These are phyloP conservation scores for Pipistrellus pipistrellus DNA, from an alignment of 2,797 vertebrate species.

Conservation along the genomic window DNA sequence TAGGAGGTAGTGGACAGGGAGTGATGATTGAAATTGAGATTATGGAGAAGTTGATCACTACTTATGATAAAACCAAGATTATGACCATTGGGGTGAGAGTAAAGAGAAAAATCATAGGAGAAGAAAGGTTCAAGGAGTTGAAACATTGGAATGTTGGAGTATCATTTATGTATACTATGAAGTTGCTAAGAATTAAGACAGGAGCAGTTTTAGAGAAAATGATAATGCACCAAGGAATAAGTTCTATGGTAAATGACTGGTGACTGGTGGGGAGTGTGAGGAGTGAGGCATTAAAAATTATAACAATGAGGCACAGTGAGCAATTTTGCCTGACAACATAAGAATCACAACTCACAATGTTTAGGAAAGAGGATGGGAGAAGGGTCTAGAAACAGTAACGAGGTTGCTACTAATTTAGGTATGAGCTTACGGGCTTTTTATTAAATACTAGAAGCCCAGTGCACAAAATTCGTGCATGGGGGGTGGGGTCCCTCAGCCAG, in stretches of 20 bases:
- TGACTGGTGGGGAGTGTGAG: background rate
- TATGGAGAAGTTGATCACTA: background rate
- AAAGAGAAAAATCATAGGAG: background rate
- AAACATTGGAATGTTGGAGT: background rate
- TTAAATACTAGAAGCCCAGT: background rate
- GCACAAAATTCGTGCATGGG: no score
- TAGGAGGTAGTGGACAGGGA: background rate
- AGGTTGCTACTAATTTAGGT: background rate
- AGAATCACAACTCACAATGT: background rate
- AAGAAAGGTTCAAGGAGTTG: background rate
- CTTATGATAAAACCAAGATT: conserved; percentile 14
- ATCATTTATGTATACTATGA: background rate
- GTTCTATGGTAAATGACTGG: background rate
- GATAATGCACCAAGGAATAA: background rate
- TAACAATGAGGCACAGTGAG: background rate
- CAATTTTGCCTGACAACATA: background rate
- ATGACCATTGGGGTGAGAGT: background rate
- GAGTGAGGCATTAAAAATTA: background rate
- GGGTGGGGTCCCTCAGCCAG: no score
- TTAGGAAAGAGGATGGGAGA: background rate
- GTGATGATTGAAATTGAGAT: background rate
- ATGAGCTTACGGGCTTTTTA: background rate
- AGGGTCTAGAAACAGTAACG: background rate
- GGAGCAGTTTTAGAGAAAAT: conserved; percentile 11
- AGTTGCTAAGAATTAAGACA: conserved; percentile 20